Evolutionary conservation across 2,888 invertebrate species (phyloP).

Genomic region (Timema podura): DNA sequence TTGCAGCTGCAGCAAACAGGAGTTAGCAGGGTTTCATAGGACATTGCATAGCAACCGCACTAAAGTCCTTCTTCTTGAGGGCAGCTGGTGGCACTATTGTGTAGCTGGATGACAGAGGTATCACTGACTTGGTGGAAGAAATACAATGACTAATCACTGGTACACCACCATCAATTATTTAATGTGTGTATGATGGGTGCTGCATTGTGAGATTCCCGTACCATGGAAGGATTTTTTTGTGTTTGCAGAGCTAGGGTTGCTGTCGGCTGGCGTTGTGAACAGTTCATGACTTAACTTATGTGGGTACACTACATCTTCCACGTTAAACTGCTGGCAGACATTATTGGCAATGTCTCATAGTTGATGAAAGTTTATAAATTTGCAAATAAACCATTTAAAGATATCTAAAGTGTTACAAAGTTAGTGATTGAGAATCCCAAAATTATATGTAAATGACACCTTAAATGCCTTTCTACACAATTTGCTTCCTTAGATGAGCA

Average conservation of each 20-base stretch:
- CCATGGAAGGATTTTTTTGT: constrained; percentile 17
- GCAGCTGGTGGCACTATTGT: not conserved
- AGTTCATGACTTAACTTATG: not conserved
- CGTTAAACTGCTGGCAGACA: not conserved
- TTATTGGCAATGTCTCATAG: not conserved
- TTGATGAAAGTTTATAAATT: no score
- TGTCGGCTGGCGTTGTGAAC: constrained; percentile 18
- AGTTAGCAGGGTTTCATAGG: not conserved
- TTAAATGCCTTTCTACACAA: no score
- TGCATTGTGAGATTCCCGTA: constrained; percentile 10
- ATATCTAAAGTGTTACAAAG: no score
- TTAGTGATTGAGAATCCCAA: no score
- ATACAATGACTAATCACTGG: not conserved
- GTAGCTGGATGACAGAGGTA: not conserved
- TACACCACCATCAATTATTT: not conserved
- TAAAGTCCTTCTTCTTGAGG: constrained; percentile 4
- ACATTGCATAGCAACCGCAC: not conserved
- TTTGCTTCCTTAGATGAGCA: no score
- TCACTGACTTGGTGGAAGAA: constrained; percentile 6
- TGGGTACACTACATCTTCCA: not conserved
- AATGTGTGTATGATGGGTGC: constrained; percentile 9
- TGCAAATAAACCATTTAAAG: no score
- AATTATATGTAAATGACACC: no score
- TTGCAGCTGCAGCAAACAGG: constrained; percentile 16
- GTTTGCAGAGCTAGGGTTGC: constrained; percentile 15